Conservation (phyloP, 2,797 vertebrate genomes). For the Triplophysa yarkandensis region DNA sequence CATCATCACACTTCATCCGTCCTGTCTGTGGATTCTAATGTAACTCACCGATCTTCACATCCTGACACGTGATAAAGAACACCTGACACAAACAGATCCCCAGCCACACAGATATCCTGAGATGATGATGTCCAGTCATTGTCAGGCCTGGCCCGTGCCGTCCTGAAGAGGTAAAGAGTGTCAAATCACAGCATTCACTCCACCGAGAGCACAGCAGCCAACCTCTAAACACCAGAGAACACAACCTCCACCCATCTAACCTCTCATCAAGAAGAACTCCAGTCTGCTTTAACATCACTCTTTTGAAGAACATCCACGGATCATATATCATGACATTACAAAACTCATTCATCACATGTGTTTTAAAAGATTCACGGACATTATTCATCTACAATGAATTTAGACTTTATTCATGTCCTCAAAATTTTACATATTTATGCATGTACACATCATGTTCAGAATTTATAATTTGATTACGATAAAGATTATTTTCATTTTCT, state of each 20-base stretch:
- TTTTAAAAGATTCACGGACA: no score
- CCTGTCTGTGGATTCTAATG: not conserved
- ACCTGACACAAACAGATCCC: constrained; percentile 70
- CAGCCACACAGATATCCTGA: constrained; percentile 71
- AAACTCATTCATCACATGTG: not conserved
- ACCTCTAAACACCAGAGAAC: constrained; percentile 18
- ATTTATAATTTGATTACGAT: no score
- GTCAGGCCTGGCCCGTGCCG: constrained; percentile 45
- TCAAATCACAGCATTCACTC: constrained; percentile 39
- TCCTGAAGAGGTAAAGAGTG: constrained; percentile 19
- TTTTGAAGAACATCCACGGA: constrained; percentile 11
- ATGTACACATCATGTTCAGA: no score
- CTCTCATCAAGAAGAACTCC: constrained; percentile 47
- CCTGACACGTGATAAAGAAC: constrained; percentile 68
- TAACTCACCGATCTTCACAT: constrained; percentile 70
- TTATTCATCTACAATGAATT: no score
- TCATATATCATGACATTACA: constrained; percentile 26
- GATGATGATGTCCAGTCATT: constrained; percentile 64
- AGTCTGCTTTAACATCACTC: constrained; percentile 1
- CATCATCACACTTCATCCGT: not conserved
- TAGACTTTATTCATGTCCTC: no score
- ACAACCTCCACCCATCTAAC: constrained; percentile 33
- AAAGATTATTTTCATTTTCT: no score
- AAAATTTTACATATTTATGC: no score
- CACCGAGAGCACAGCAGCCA: constrained; percentile 21